Evolutionary conservation across 2,113 vertebrate genomes (phyloP), one percentile per base, ranked within the genome.

Genomic region (Euleptes europaea): DNA sequence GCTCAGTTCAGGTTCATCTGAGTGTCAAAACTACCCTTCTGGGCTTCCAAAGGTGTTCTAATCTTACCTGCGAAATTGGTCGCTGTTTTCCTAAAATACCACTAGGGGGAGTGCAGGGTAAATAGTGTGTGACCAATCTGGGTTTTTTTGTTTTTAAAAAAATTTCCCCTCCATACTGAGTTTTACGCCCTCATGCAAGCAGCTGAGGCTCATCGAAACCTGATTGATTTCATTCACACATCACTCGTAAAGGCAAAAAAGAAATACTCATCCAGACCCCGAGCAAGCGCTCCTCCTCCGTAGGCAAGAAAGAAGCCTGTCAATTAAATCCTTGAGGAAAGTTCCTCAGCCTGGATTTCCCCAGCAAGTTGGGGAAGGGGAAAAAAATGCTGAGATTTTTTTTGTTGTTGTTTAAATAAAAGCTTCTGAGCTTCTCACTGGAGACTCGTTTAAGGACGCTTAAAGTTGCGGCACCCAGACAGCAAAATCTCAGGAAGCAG

Each of bases 401-500:
- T 60, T 60, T n/a, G n/a, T n/a, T n/a, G n/a, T n/a, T n/a, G n/a
- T 26, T 26, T 26, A 60, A 44, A 44, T 44, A 92, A 94, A 94
- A 93, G 88, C 90, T 91, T 47, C 2, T 26, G 63, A 95, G 92
- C 84, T 93, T 93, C 88, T 93, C 96, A 92, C 96, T 94, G 21
- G 96, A 94, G 97, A 95, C 96, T 96, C 94, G 90, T 97, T 97
- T 95, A 94, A 93, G 92, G 89, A 92, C 47, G 69, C 95, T 92
- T 95, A 89, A 95, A 96, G 94, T 96, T 96, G 95, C 93, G 90
- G 95, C 95, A 94, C 93, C 93, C 94, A 95, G 94, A 51, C 95
- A 96, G 94, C 90, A 84, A 93, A 95, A 96, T 95, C 94, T 94
- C 94, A 94, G 95, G 95, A 97, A 97, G 94, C 96, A 97, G 94